phyloP scores from a whole-genome alignment of 2,113 vertebrate species.

The Caranx ignobilis region DNA sequence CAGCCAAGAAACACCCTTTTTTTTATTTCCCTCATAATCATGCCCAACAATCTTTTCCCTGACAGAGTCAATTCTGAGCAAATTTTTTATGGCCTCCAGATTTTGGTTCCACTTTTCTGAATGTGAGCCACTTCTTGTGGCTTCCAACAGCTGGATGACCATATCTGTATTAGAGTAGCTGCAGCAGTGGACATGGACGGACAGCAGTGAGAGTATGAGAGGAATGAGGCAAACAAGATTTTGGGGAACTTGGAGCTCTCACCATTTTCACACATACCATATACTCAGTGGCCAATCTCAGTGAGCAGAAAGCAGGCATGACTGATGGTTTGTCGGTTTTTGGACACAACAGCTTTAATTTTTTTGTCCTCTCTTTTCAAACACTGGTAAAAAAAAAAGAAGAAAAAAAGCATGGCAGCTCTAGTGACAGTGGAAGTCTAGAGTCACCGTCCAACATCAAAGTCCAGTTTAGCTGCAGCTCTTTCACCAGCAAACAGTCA shows the following conservation, averaged over 20 bases:
- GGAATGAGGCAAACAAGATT: slow-evolving; percentile 53
- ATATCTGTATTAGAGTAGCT: slow-evolving; percentile 40
- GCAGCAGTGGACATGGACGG: slow-evolving; percentile 31
- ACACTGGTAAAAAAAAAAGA: slow-evolving; percentile 5
- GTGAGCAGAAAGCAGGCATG: slow-evolving; percentile 11
- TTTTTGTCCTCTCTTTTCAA: not conserved
- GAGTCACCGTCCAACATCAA: slow-evolving; percentile 5
- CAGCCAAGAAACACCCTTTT: not conserved
- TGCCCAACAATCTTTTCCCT: not conserved
- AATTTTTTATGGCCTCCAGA: slow-evolving; percentile 1
- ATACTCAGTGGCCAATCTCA: not conserved
- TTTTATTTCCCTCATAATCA: not conserved
- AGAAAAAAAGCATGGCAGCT: slow-evolving; percentile 10
- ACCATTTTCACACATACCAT: slow-evolving; percentile 51
- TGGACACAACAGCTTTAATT: slow-evolving; percentile 25
- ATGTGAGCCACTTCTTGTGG: slow-evolving; percentile 12
- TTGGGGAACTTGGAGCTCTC: slow-evolving; percentile 34
- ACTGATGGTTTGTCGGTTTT: slow-evolving; percentile 37
- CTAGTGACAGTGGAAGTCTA: slow-evolving; percentile 22
- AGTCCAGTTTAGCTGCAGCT: not conserved
- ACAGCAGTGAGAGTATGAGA: slow-evolving; percentile 22
- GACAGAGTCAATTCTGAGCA: not conserved
- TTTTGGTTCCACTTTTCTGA: slow-evolving; percentile 10
- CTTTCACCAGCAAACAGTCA: slow-evolving; percentile 20
- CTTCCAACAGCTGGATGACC: slow-evolving; percentile 45